Base-by-base conservation (phyloP, 2,113 vertebrate genomes). In the Hydropotes inermis region DNA sequence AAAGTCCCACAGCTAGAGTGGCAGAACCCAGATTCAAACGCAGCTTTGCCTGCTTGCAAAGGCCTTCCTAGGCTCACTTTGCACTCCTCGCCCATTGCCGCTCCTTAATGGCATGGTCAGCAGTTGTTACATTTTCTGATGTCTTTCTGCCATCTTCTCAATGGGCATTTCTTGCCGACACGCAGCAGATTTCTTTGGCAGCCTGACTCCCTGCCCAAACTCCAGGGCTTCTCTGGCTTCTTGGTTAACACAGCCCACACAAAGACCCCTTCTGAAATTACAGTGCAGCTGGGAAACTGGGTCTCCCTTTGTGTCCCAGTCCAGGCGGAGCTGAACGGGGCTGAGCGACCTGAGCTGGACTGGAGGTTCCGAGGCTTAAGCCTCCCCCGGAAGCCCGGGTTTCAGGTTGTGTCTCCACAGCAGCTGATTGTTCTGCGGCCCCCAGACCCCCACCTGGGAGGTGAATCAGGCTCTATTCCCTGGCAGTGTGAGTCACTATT, bases 191-290 rank as follows among this genome's bases (percentile, higher is more conserved):
- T 61, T 96, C 76, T 82, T 98, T 92, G 52, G 58, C 82, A 95
- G 86, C 97, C 79, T 5, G 67, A 91, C 92, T 94, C 96, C 97
- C 98, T 87, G 92, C 96, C 64, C 78, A 11, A 36, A 74, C 88
- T 89, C 82, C 97, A 85, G 57, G 91, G 84, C 28, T 45, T 15
- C 45, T 45, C 81, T 79, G 94, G 47, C 33, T 93, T 97, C 97
- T 95, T 92, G 58, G 86, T 54, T 91, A 94, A 87, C 52, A 85
- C 87, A 61, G 76, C 30, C 58, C 54, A 90, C 89, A 94, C 97
- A 83, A 91, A 97, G 98, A 91, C 79, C 33, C 58, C 93, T 92
- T 93, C 95, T 98, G 97, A 98, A 98, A 98, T 98, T 98, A 98
- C 94, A 97, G 47, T 28, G n/a, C 28, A 0, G 19, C 16, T 17